Evolutionary conservation across 2,113 vertebrate genomes (phyloP).

Genomic region (Solea senegalensis): DNA sequence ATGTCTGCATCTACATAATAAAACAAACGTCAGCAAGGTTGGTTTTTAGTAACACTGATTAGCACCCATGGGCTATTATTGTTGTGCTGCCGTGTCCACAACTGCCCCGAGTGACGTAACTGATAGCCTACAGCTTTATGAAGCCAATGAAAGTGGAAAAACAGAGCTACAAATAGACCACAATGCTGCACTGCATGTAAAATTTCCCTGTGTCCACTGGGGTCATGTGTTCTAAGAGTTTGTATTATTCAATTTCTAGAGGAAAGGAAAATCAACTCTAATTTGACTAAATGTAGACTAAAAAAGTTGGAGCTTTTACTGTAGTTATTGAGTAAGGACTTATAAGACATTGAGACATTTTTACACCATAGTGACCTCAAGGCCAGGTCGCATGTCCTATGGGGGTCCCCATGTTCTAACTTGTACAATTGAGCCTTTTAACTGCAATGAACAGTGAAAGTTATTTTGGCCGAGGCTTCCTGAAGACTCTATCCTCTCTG

Average conservation of each 20-base stretch:
- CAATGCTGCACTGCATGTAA: slow-evolving; percentile 32
- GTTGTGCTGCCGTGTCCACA: slow-evolving; percentile 18
- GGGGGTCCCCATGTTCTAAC: slow-evolving; percentile 48
- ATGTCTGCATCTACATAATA: slow-evolving; percentile 4
- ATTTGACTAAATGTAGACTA: not conserved
- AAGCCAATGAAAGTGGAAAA: slow-evolving; percentile 57
- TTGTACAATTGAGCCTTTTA: slow-evolving; percentile 65
- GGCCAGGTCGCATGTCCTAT: slow-evolving; percentile 50
- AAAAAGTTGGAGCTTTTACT: not conserved
- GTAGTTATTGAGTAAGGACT: not conserved
- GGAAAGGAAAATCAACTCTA: not conserved
- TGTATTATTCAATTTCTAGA: not conserved
- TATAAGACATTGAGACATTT: slow-evolving; percentile 3
- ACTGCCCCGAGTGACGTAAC: slow-evolving; percentile 35
- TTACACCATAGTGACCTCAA: slow-evolving; percentile 34
- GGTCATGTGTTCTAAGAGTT: not conserved
- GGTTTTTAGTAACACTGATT: slow-evolving; percentile 55
- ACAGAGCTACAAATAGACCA: slow-evolving; percentile 51
- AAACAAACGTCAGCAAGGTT: slow-evolving; percentile 28
- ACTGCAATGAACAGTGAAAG: slow-evolving; percentile 48
- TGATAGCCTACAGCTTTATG: slow-evolving; percentile 45
- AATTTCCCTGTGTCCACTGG: not conserved
- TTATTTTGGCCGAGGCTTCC: slow-evolving; percentile 74
- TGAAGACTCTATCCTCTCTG: slow-evolving; percentile 58
- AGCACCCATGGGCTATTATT: slow-evolving; percentile 53